phyloP scores from a whole-genome alignment of 2,113 vertebrate species.

The Cyanoderma ruficeps region DNA sequence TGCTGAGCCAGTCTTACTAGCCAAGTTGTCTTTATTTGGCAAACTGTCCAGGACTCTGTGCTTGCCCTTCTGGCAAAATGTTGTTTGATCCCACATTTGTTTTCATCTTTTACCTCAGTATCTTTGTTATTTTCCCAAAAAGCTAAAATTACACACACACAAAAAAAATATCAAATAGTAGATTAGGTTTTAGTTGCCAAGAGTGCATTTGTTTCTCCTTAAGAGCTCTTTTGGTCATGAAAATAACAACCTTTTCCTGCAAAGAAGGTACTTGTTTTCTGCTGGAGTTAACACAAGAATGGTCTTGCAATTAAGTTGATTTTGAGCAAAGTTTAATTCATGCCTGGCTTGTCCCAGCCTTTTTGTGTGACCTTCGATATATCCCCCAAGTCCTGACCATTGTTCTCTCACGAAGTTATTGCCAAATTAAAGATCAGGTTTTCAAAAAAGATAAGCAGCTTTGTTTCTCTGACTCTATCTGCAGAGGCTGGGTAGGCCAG shows the following conservation, averaged over 20 bases:
- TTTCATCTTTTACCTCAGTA: neutral
- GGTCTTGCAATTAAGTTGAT: neutral
- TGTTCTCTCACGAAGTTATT: neutral
- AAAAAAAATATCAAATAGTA: neutral
- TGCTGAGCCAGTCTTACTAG: neutral
- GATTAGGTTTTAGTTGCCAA: neutral
- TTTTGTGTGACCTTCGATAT: neutral
- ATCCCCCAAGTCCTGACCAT: neutral
- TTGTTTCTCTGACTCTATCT: neutral
- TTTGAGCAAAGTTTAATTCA: neutral
- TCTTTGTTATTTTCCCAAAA: neutral
- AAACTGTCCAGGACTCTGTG: neutral
- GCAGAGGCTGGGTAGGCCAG: rapidly evolving
- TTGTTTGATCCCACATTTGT: neutral
- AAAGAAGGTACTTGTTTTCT: neutral
- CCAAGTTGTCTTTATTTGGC: slow-evolving; percentile 1
- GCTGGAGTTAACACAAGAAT: neutral
- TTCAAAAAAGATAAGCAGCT: neutral
- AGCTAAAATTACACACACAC: neutral
- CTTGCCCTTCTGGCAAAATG: neutral
- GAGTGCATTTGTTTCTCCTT: neutral
- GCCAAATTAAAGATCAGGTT: neutral
- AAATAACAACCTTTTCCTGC: neutral
- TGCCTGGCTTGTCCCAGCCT: neutral
- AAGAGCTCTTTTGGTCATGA: neutral